phyloP scores from a whole-genome alignment of 2,888 invertebrate genomes.

The Glyphotaelius pellucidus region DNA sequence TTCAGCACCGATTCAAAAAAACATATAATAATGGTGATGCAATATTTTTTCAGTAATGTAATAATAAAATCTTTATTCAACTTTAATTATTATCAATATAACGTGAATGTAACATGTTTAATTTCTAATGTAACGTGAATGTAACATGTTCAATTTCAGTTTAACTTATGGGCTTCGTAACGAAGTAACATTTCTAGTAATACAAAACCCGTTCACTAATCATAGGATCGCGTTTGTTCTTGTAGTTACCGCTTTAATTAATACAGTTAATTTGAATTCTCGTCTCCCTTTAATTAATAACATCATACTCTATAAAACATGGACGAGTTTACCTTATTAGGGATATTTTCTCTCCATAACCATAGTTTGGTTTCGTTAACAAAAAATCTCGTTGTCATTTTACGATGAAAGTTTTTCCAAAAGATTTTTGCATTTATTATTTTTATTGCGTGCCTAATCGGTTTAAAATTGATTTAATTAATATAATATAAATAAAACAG shows the following conservation, averaged over 20 bases:
- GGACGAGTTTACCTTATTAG: neutral
- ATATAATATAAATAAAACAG: slow-evolving; percentile 1
- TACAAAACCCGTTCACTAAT: neutral
- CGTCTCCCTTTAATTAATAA: no score
- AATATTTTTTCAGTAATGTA: neutral
- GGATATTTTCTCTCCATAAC: neutral
- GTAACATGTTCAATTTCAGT: neutral
- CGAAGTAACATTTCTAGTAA: neutral
- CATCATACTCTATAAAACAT: neutral
- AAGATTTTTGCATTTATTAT: slow-evolving; percentile 28
- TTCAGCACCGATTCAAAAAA: neutral
- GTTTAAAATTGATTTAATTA: neutral
- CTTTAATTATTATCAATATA: neutral
- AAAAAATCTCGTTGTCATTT: neutral
- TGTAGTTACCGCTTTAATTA: neutral
- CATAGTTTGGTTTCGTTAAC: neutral
- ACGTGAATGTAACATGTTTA: neutral
- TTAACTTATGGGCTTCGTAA: neutral
- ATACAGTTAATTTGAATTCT: neutral
- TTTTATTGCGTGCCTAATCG: neutral
- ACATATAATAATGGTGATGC: neutral
- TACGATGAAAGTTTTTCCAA: neutral
- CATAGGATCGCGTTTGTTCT: neutral
- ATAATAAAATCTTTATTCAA: neutral
- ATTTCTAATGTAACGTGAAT: neutral